Conservation (phyloP, 2,888 invertebrate genomes). For the Netelia virgata region DNA sequence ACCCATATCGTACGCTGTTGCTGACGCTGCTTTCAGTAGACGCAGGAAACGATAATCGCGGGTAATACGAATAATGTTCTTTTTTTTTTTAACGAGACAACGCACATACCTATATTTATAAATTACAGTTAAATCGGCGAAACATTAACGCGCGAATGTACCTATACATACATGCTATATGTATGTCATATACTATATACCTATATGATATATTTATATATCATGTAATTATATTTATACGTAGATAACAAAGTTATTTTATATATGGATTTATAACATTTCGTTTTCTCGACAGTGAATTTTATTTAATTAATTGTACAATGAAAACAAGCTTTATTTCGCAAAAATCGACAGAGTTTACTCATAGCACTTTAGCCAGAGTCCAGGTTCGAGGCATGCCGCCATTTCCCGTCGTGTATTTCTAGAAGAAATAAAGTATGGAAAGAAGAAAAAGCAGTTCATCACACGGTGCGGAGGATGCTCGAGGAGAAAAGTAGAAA, state of each 20-base stretch:
- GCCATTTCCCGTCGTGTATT: not conserved
- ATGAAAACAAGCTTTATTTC: too few relatives aligned
- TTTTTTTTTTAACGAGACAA: not conserved
- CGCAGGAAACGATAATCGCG: conserved; percentile 27
- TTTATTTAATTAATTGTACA: too few relatives aligned
- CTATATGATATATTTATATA: too few relatives aligned
- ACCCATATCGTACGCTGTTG: conserved; percentile 16
- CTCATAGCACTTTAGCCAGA: not conserved
- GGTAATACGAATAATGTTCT: conserved; percentile 9
- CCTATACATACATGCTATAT: too few relatives aligned
- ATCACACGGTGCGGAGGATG: conserved; percentile 19
- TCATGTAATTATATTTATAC: too few relatives aligned
- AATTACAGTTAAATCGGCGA: too few relatives aligned
- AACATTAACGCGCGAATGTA: too few relatives aligned
- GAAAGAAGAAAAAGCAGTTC: conserved; percentile 7
- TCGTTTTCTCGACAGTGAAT: not conserved
- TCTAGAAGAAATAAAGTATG: not conserved
- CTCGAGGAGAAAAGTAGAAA: not conserved
- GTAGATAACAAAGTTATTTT: too few relatives aligned
- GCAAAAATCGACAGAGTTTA: too few relatives aligned
- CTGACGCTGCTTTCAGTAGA: not conserved
- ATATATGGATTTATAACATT: not conserved
- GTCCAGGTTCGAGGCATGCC: not conserved
- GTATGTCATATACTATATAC: too few relatives aligned
- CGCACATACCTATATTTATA: too few relatives aligned